A percentile compares a stretch with the other conserved stretches of the same genome.
Evolutionary conservation across 2,888 invertebrate species (phyloP).

Genomic region (Leucophora obtusa): DNA sequence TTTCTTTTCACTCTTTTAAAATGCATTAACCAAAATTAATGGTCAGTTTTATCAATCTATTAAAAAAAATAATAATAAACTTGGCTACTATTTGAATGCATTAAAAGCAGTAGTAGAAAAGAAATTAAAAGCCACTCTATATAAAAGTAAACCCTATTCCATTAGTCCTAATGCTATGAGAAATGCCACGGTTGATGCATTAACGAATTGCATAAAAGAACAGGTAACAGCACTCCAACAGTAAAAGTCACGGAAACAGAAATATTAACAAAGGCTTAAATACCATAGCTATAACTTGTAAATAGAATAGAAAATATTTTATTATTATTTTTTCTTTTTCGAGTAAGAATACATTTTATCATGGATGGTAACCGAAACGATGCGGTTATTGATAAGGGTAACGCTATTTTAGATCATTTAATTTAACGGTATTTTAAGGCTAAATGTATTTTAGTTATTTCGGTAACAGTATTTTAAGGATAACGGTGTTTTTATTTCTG

Average conservation of each 20-base stretch:
- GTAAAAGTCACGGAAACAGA: conserved; percentile 12
- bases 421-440: too few relatives aligned
- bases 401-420: too few relatives aligned
- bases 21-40: conserved; percentile 34
- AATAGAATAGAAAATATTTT: too few relatives aligned
- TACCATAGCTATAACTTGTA: too few relatives aligned
- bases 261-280: conserved; percentile 42
- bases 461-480: too few relatives aligned
- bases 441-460: too few relatives aligned
- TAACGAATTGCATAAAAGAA: conserved; percentile 43
- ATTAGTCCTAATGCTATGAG: conserved; percentile 43
- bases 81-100: conserved; percentile 17
- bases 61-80: conserved; percentile 31
- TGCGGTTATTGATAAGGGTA: too few relatives aligned
- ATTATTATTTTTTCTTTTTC: too few relatives aligned
- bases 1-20: neutral
- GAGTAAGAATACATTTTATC: too few relatives aligned
- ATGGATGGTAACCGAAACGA: too few relatives aligned
- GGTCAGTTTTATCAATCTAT: conserved; percentile 40
- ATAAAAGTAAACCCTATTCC: conserved; percentile 23
- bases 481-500: too few relatives aligned
- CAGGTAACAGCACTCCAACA: conserved; percentile 8
- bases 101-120: conserved; percentile 13
- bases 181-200: conserved; percentile 47
- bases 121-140: conserved; percentile 45